A percentile compares a stretch with the other conserved stretches of the same genome.
Evolutionary conservation across 2,113 vertebrate genomes (phyloP).

Genomic region (Pithys albifrons): DNA sequence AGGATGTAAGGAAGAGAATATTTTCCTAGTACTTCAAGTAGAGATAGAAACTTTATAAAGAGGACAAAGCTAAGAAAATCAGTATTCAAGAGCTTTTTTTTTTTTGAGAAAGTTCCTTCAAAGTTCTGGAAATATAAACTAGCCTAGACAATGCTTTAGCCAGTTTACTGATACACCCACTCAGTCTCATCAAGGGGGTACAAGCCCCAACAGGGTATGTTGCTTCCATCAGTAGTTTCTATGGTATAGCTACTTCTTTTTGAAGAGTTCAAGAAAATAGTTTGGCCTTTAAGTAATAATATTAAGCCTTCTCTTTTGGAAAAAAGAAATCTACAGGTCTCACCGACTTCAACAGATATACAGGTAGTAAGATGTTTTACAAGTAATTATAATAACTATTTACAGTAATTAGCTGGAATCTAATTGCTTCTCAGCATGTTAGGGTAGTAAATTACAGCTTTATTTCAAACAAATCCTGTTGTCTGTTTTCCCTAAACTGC

Average conservation of each 20-base stretch:
- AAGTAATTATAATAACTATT: conserved; percentile 55
- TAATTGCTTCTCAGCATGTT: conserved; percentile 58
- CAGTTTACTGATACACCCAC: background rate
- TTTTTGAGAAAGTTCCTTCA: background rate
- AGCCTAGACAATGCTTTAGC: background rate
- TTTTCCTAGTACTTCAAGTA: background rate
- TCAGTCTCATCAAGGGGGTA: background rate
- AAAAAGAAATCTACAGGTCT: background rate
- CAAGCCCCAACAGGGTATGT: background rate
- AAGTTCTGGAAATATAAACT: background rate
- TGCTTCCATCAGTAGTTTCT: background rate
- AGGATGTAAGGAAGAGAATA: background rate
- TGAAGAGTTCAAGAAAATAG: background rate
- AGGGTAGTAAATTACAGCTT: conserved; percentile 45
- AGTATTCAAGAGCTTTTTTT: background rate
- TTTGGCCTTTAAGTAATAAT: background rate
- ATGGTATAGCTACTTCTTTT: background rate
- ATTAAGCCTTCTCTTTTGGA: background rate
- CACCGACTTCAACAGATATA: conserved; percentile 22
- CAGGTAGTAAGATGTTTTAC: conserved; percentile 42
- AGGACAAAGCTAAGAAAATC: background rate
- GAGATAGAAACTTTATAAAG: background rate
- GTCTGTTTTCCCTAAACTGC: conserved; percentile 14
- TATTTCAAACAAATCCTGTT: conserved; percentile 39
- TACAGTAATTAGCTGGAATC: conserved; percentile 41